Evolutionary conservation across 1,140 invertebrate genomes (phyloP).

Genomic region (Drosophila lacertosa): DNA sequence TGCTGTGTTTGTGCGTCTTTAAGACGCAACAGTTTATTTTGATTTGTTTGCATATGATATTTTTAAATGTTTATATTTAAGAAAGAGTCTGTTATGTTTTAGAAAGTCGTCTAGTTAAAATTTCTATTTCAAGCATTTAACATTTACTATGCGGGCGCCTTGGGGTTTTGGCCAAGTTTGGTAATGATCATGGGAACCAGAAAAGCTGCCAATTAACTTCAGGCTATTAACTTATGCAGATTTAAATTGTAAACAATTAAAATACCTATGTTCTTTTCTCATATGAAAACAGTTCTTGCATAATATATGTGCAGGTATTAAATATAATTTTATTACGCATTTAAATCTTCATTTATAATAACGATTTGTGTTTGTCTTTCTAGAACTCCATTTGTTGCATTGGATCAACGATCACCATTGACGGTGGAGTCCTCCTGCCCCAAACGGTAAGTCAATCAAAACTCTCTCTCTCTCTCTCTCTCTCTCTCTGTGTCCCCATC

Average conservation of each 20-base stretch:
- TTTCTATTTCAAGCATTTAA: not conserved
- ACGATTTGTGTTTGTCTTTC: constrained; percentile 1
- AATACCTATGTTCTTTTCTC: not conserved
- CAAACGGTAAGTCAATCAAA: constrained; percentile 75
- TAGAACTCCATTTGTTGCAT: constrained; percentile 84
- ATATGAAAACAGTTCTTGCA: not conserved
- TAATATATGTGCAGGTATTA: not conserved
- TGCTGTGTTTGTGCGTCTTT: constrained; percentile 19
- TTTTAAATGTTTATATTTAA: not conserved
- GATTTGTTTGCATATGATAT: constrained; percentile 18
- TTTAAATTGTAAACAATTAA: not conserved
- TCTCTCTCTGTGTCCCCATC: constrained; percentile 6
- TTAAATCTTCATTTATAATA: constrained; percentile 4
- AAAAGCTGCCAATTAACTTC: not conserved
- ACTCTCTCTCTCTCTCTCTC: constrained; percentile 3
- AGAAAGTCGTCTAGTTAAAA: constrained; percentile 1
- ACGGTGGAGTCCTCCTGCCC: constrained; percentile 84
- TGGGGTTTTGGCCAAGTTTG: not conserved
- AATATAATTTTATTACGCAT: not conserved
- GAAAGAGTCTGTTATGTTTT: constrained; percentile 1
- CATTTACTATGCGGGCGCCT: constrained; percentile 20
- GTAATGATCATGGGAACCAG: constrained; percentile 16
- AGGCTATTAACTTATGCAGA: not conserved
- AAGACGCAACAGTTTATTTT: constrained; percentile 53
- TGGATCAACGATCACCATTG: constrained; percentile 84